phyloP scores from a whole-genome alignment of 2,113 vertebrate species.

The Pandion haliaetus region DNA sequence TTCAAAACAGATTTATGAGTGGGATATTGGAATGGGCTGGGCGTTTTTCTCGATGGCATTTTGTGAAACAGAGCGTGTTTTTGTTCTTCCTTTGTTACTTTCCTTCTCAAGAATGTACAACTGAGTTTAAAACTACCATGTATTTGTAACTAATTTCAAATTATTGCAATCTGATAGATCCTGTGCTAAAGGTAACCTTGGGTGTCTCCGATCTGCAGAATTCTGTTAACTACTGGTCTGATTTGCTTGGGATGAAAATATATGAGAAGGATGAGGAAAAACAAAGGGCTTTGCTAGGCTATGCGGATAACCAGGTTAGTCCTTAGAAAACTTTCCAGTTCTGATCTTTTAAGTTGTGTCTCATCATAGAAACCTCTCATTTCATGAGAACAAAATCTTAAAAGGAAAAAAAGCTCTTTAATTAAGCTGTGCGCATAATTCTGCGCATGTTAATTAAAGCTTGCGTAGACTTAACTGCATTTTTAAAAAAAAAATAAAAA shows the following conservation, averaged over 20 bases:
- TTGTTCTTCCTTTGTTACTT: background rate
- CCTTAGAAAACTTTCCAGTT: background rate
- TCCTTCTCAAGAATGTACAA: background rate
- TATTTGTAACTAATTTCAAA: background rate
- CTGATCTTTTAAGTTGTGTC: background rate
- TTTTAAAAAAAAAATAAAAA: background rate
- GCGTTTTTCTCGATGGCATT: rapidly evolving
- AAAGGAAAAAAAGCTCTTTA: background rate
- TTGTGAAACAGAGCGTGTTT: rapidly evolving
- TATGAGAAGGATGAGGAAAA: slow-evolving; percentile 83
- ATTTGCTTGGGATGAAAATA: slow-evolving; percentile 88
- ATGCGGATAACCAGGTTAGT: slow-evolving; percentile 85
- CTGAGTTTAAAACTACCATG: rapidly evolving
- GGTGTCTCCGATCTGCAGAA: slow-evolving; percentile 88
- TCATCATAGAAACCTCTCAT: background rate
- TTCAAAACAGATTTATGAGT: background rate
- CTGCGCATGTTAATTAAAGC: background rate
- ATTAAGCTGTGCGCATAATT: background rate
- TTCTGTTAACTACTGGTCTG: slow-evolving; percentile 87
- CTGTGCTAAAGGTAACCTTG: slow-evolving; percentile 89
- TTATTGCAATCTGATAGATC: slow-evolving; percentile 72
- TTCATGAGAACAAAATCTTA: background rate
- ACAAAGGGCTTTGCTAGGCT: slow-evolving; percentile 85
- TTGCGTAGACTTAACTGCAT: rapidly evolving
- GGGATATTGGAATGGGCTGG: background rate